Conservation (phyloP, 2,797 vertebrate genomes). For the Rhinoraja longicauda region DNA sequence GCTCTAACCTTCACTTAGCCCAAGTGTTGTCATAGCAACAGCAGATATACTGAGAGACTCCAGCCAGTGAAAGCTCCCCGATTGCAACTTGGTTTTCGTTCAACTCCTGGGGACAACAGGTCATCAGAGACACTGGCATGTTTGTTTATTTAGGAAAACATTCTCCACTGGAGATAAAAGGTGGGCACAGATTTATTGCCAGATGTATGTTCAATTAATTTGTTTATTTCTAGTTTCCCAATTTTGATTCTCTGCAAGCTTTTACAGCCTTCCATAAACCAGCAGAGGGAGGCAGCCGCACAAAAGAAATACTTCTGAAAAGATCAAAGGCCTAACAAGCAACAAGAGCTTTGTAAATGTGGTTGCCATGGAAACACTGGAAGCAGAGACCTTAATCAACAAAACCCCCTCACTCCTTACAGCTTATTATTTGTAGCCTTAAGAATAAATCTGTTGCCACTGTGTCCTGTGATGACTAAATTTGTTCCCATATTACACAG, state of each 20-base stretch:
- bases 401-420: conserved; percentile 25
- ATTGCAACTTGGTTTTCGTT: neutral
- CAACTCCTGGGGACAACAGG: neutral
- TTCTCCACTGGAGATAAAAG: neutral
- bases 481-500: neutral
- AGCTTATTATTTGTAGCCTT: conserved; percentile 31
- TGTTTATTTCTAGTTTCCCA: conserved; percentile 24
- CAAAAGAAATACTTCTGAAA: conserved; percentile 47
- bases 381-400: conserved; percentile 49
- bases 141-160: neutral
- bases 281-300: conserved; percentile 48
- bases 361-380: conserved; percentile 68
- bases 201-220: conserved; percentile 15
- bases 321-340: conserved; percentile 69
- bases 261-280: neutral
- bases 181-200: neutral
- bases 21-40: conserved; percentile 27
- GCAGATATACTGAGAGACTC: conserved; percentile 9
- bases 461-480: neutral
- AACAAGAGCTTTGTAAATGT: conserved; percentile 62
- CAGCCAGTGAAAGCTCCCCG: neutral
- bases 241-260: neutral
- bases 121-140: neutral
- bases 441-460: conserved; percentile 5
- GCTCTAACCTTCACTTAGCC: neutral